Evolutionary conservation across 2,797 vertebrate genomes (phyloP), one percentile per base, ranked within the genome.

Genomic region (Monodelphis domestica): DNA sequence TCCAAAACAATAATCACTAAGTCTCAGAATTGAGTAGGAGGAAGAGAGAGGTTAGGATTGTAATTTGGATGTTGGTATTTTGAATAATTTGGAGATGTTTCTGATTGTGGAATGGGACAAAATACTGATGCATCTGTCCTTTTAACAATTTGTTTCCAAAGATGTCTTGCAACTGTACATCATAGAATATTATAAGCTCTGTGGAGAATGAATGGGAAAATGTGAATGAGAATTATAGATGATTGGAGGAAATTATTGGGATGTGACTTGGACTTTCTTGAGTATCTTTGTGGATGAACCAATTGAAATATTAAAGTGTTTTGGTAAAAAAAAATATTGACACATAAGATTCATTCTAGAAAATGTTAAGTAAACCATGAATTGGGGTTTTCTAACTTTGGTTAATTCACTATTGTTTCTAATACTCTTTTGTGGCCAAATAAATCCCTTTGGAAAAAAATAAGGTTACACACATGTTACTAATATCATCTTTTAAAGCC

Each of bases 371-470:
- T 54, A 87, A 94, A 29, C 52, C 56, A 89, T 95, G 89, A 89
- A 87, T 93, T 50, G 90, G 89, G 93, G 53, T 90, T 70, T 17
- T 94, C 51, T 91, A 52, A 84, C 56, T 92, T 89, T 90, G 89
- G 78, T 95, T 91, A 90, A 93, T 95, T 91, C 59, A 63, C 95
- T 93, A 94, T 55, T 89, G 59, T 96, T 96, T 93, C 88, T 91
- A 93, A 21, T 88, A 50, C 87, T 91, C 90, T 94, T 91, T 9
- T 26, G 92, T 91, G 95, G 88, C 52, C 59, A 84, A 59, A 87
- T 93, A 90, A 70, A 70, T 70, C 54, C 91, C 53, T 89, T 93
- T 90, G 90, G 96, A 97, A 96, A 97, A 59, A 97, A 93, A 50
- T 90, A 95, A 95, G 94, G 91, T 93, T 94, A 93, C 94, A 89